A percentile compares a stretch with the other conserved stretches of the same genome.
Evolutionary conservation across 2,113 vertebrate species (phyloP).

Genomic region (Leucopsar rothschildi): DNA sequence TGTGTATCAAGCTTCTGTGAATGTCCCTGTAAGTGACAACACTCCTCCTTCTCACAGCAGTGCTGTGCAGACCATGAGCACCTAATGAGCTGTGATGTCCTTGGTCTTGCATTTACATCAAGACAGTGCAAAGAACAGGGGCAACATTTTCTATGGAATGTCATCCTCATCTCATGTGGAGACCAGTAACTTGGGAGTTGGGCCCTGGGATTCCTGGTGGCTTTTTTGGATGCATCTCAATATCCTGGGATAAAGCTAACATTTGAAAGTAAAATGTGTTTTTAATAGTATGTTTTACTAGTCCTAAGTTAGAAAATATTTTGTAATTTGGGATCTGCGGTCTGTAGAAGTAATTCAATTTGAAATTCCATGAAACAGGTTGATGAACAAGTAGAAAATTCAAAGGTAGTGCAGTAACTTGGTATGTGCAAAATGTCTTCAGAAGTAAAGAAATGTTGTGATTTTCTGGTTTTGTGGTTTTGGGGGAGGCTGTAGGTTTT

Average conservation of each 20-base stretch:
- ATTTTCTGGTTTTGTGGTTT: neutral
- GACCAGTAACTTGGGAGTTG: neutral
- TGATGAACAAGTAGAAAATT: neutral
- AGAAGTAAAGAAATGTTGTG: neutral
- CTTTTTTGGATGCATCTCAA: neutral
- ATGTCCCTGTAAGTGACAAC: neutral
- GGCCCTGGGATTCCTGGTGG: neutral
- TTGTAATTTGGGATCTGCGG: neutral
- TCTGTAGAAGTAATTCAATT: neutral
- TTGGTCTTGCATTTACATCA: neutral
- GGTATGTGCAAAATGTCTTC: neutral
- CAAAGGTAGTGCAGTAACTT: neutral
- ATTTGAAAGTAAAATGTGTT: neutral
- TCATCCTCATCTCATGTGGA: neutral
- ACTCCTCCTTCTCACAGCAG: slow-evolving; percentile 14
- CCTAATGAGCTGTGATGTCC: neutral
- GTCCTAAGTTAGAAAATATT: neutral
- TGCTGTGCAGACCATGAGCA: neutral
- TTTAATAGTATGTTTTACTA: neutral
- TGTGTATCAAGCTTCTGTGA: neutral
- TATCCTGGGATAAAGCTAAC: neutral
- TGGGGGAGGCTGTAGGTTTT: neutral
- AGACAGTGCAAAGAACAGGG: neutral
- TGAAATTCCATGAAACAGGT: neutral
- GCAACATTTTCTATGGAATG: neutral